A percentile compares a stretch with the other conserved stretches of the same genome.
phyloP scores from a whole-genome alignment of 2,888 invertebrate species.

The Agrotis clavis region DNA sequence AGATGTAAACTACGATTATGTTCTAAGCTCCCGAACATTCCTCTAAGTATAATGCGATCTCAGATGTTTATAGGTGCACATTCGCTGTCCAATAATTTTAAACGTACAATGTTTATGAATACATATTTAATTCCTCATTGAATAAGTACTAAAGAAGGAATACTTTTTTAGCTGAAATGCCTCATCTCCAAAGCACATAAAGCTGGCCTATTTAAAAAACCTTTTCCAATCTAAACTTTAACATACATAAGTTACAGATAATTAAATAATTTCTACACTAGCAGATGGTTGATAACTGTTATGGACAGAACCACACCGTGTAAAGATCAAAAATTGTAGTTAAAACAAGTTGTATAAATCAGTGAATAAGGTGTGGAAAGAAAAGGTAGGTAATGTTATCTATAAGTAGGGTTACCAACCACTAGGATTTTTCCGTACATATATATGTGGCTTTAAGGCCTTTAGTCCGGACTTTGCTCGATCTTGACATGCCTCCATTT shows the following conservation, averaged over 20 bases:
- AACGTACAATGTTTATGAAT: conserved; percentile 19
- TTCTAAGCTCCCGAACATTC: conserved; percentile 55
- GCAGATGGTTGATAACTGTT: conserved; percentile 35
- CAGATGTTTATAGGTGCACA: conserved; percentile 20
- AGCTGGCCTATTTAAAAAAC: conserved; percentile 27
- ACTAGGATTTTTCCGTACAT: neutral
- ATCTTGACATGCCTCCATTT: too few relatives aligned
- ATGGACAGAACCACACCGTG: conserved; percentile 51
- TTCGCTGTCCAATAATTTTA: conserved; percentile 22
- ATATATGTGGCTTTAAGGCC: too few relatives aligned
- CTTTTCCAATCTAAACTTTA: conserved; percentile 21
- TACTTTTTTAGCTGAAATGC: conserved; percentile 1
- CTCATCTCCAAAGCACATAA: neutral
- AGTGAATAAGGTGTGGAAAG: conserved; percentile 76
- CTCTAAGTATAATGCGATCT: conserved; percentile 47
- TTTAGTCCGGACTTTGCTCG: too few relatives aligned
- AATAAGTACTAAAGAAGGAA: neutral
- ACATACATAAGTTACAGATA: conserved; percentile 29
- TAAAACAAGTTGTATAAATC: conserved; percentile 56
- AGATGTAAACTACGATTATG: conserved; percentile 67
- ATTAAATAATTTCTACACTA: conserved; percentile 44
- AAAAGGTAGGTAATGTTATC: conserved; percentile 75
- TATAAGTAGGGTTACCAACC: conserved; percentile 64
- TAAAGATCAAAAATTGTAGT: conserved; percentile 65
- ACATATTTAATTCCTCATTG: conserved; percentile 8